Conservation (phyloP, 2,113 vertebrate genomes). For the Alethe diademata region DNA sequence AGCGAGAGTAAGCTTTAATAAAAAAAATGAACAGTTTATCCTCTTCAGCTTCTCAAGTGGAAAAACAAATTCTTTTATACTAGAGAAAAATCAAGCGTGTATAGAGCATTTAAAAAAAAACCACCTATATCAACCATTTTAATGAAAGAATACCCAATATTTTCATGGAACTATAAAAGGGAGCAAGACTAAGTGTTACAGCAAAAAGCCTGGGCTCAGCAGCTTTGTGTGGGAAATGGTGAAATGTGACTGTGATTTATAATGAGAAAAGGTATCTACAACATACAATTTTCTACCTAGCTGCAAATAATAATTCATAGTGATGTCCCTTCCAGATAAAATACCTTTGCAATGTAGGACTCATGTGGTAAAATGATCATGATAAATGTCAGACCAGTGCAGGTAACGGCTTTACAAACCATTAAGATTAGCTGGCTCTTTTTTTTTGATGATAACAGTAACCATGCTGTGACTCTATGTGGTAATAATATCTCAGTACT, state of each 20-base stretch:
- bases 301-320: constrained; percentile 99
- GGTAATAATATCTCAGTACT: constrained; percentile 87
- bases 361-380: constrained; percentile 89
- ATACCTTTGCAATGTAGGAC: constrained; percentile 88
- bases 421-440: constrained; percentile 89
- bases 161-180: constrained; percentile 72
- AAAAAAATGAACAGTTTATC: constrained; percentile 62
- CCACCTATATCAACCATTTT: constrained; percentile 65
- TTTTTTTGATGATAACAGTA: constrained; percentile 83
- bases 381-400: constrained; percentile 94
- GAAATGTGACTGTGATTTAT: constrained; percentile 98
- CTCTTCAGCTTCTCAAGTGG: constrained; percentile 54
- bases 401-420: constrained; percentile 99
- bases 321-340: constrained; percentile 94
- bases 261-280: constrained; percentile 91
- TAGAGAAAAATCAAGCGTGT: constrained; percentile 18
- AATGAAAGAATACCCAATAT: constrained; percentile 75
- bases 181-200: constrained; percentile 56
- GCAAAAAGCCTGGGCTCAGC: constrained; percentile 88
- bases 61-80: constrained; percentile 50
- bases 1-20: constrained; percentile 49
- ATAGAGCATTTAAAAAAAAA: neutral
- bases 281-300: constrained; percentile 99
- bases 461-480: constrained; percentile 81
- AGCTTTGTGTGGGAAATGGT: constrained; percentile 89